Conservation (phyloP, 1,140 invertebrate genomes). For the Lucilia sericata region DNA sequence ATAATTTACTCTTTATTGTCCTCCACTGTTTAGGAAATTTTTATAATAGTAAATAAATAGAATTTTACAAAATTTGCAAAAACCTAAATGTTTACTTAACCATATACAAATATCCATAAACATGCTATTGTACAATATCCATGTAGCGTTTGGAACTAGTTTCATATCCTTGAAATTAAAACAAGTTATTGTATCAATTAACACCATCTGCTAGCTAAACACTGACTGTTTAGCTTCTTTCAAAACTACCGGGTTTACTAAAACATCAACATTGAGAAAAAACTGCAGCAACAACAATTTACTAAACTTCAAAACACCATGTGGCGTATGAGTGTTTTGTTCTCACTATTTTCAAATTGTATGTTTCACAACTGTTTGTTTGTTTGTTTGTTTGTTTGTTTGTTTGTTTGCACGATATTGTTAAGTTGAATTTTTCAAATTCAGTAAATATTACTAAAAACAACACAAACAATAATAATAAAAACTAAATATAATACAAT, state of each 20-base stretch:
- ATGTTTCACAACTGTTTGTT: background rate
- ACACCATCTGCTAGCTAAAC: too few relatives aligned
- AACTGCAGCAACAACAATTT: background rate
- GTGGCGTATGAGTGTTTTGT: slow-evolving; percentile 15
- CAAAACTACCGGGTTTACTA: background rate
- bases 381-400: background rate
- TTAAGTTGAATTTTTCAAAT: background rate
- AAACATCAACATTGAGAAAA: background rate
- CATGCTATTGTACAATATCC: too few relatives aligned
- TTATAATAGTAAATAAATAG: slow-evolving; percentile 3
- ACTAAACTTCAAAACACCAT: background rate
- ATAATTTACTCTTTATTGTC: background rate
- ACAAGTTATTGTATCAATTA: too few relatives aligned
- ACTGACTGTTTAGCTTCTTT: too few relatives aligned
- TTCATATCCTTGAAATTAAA: too few relatives aligned
- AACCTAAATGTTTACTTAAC: slow-evolving; percentile 1
- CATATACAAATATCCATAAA: background rate
- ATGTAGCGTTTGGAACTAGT: too few relatives aligned
- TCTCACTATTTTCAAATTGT: background rate
- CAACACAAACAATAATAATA: background rate
- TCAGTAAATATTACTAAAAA: background rate
- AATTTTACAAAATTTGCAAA: background rate
- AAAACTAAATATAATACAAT: slow-evolving; percentile 4
- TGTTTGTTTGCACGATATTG: background rate
- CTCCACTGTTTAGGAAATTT: background rate